A percentile compares a stretch with the other conserved stretches of the same genome.
Conservation (phyloP, 2,888 invertebrate genomes). For the Leucania comma region DNA sequence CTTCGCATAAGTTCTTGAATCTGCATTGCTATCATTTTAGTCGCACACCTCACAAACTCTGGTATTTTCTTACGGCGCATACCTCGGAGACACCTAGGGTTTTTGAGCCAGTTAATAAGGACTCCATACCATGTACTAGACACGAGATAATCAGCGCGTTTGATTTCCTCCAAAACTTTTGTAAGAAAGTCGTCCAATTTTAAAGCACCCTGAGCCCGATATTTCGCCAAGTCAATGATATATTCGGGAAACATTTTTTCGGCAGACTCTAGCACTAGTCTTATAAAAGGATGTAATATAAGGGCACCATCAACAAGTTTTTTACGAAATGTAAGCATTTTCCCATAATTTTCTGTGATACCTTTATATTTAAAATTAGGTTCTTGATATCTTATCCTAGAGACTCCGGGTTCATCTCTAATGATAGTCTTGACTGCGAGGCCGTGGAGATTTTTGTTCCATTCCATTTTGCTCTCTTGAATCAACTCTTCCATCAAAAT, state of each 20-base stretch:
- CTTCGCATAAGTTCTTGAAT: conserved; percentile 92
- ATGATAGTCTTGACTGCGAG: conserved; percentile 92
- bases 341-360: conserved; percentile 90
- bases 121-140: conserved; percentile 86
- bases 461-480: conserved; percentile 90
- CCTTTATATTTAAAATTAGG: conserved; percentile 92
- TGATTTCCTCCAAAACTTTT: conserved; percentile 82
- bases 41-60: conserved; percentile 84
- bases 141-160: conserved; percentile 83
- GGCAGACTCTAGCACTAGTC: conserved; percentile 90
- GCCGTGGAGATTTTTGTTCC: conserved; percentile 91
- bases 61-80: conserved; percentile 82
- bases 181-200: conserved; percentile 78
- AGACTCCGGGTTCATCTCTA: conserved; percentile 90
- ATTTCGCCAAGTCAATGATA: conserved; percentile 89
- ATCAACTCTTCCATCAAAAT: conserved; percentile 89
- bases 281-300: conserved; percentile 92
- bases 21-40: conserved; percentile 89
- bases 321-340: conserved; percentile 90
- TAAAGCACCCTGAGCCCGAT: conserved; percentile 83
- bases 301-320: conserved; percentile 90
- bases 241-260: conserved; percentile 87
- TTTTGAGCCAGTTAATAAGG: conserved; percentile 86
- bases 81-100: conserved; percentile 84
- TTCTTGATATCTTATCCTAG: conserved; percentile 85